A percentile compares a stretch with the other conserved stretches of the same genome.
Conservation (phyloP, 2,797 vertebrate species). For the Microtus obscurus region DNA sequence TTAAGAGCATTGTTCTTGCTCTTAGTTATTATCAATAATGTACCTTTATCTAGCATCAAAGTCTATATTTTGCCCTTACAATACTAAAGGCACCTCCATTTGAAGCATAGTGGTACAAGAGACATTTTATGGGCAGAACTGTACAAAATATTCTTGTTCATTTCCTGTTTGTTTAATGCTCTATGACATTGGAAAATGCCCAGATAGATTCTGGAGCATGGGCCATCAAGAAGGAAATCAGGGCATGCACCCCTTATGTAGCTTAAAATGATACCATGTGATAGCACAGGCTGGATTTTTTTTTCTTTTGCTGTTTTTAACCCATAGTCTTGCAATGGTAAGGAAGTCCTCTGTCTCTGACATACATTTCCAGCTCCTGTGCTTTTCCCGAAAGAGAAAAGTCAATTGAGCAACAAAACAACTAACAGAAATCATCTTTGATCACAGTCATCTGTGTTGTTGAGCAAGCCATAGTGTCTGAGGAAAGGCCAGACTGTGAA, state of each 20-base stretch:
- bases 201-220: background rate
- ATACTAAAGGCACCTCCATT: background rate
- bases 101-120: background rate
- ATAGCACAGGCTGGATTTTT: background rate
- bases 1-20: background rate
- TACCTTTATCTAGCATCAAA: background rate
- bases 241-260: background rate
- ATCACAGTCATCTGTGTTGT: rapidly evolving
- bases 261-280: background rate
- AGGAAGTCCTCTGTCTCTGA: background rate
- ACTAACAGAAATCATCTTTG: background rate
- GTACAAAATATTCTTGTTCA: background rate
- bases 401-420: background rate
- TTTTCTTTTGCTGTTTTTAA: background rate
- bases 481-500: background rate
- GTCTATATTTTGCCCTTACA: background rate
- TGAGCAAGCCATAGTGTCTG: background rate
- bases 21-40: conserved; percentile 26
- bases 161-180: background rate
- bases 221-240: background rate
- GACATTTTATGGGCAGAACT: background rate
- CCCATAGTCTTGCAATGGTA: background rate
- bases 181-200: background rate
- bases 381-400: background rate
- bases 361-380: background rate